Evolutionary conservation across 2,113 vertebrate genomes (phyloP).

Genomic region (Condylura cristata): DNA sequence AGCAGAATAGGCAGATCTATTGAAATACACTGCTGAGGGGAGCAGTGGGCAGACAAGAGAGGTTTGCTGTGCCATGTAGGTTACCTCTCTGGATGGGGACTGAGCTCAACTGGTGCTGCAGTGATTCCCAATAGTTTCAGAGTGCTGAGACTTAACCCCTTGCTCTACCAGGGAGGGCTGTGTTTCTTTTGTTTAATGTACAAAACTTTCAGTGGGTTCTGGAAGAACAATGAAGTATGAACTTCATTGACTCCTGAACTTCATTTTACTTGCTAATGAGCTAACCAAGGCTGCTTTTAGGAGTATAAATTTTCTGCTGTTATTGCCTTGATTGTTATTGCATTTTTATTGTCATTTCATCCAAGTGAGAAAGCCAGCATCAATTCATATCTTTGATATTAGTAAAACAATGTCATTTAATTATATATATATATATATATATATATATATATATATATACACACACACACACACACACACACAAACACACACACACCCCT

Average conservation of each 20-base stretch:
- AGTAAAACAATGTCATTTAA: neutral
- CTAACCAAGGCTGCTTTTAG: neutral
- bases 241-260: neutral
- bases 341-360: neutral
- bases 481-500: too few relatives aligned
- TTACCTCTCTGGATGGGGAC: too few relatives aligned
- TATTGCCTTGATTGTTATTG: neutral
- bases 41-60: too few relatives aligned
- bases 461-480: too few relatives aligned
- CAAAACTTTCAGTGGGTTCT: neutral
- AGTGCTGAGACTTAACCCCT: too few relatives aligned
- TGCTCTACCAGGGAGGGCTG: too few relatives aligned
- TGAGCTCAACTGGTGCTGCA: too few relatives aligned
- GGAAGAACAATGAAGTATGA: neutral
- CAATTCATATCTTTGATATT: neutral
- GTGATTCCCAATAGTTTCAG: too few relatives aligned
- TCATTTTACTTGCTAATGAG: slow-evolving; percentile 23
- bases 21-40: too few relatives aligned
- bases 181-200: neutral
- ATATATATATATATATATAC: too few relatives aligned
- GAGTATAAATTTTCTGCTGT: neutral
- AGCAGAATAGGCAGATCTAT: too few relatives aligned
- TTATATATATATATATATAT: neutral
- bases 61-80: too few relatives aligned
- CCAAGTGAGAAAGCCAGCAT: neutral